These are phyloP conservation scores for Iguana delicatissima DNA, from an alignment of 2,797 vertebrate species.

Conservation along the genomic window DNA sequence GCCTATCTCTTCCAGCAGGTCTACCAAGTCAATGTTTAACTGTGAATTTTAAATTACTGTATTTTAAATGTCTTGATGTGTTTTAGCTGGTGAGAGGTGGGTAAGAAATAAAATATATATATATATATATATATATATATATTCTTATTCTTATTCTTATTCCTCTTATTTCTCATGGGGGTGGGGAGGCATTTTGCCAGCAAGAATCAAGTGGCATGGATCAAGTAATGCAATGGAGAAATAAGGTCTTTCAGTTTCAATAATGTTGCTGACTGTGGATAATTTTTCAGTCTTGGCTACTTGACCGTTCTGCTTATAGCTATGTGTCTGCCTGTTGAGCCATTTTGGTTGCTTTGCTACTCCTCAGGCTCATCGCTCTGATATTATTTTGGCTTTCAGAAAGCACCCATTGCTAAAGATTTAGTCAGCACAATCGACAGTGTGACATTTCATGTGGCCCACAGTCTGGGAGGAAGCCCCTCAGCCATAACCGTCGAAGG, in stretches of 20 bases:
- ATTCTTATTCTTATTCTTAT: too few relatives aligned
- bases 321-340: not conserved
- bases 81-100: too few relatives aligned
- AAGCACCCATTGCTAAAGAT: constrained; percentile 76
- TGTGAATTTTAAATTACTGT: too few relatives aligned
- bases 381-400: constrained; percentile 68
- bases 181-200: not conserved
- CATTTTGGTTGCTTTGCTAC: not conserved
- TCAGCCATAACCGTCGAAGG: constrained; percentile 81
- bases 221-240: not conserved
- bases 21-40: too few relatives aligned
- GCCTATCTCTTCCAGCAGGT: too few relatives aligned
- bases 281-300: not conserved
- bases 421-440: constrained; percentile 89
- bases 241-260: too few relatives aligned
- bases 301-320: not conserved
- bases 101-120: too few relatives aligned
- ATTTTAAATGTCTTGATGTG: too few relatives aligned
- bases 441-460: constrained; percentile 87
- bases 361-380: not conserved
- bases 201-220: too few relatives aligned
- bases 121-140: too few relatives aligned
- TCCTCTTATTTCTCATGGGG: too few relatives aligned
- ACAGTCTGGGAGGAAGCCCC: constrained; percentile 77
- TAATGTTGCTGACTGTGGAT: too few relatives aligned